Conservation (phyloP, 2,888 invertebrate species). For the Thyatira batis region DNA sequence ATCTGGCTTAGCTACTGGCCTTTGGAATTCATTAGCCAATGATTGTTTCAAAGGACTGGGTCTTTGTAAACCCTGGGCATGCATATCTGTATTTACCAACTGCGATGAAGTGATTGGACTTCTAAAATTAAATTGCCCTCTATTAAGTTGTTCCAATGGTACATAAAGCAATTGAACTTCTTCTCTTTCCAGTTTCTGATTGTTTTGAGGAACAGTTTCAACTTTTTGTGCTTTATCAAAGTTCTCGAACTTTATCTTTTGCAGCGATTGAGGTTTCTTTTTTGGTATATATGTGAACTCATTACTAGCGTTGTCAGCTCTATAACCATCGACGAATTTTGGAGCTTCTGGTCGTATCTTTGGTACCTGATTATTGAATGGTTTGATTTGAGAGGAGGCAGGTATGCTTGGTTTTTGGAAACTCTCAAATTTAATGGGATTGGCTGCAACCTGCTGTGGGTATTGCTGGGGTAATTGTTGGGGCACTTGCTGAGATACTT, state of each 20-base stretch:
- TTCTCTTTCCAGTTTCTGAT: constrained; percentile 76
- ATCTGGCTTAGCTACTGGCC: constrained; percentile 43
- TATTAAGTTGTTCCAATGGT: constrained; percentile 88
- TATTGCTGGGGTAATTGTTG: constrained; percentile 36
- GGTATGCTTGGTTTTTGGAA: constrained; percentile 35
- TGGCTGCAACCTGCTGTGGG: constrained; percentile 39
- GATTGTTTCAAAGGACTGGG: constrained; percentile 47
- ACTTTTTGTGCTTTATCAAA: constrained; percentile 52
- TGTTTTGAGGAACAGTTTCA: constrained; percentile 41
- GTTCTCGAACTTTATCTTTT: constrained; percentile 67
- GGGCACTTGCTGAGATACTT: constrained; percentile 39
- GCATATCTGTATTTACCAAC: constrained; percentile 56
- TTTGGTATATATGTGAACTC: constrained; percentile 39
- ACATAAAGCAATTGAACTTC: constrained; percentile 92
- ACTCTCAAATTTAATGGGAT: constrained; percentile 58
- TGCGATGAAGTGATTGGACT: constrained; percentile 52
- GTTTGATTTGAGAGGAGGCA: constrained; percentile 50
- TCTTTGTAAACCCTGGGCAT: constrained; percentile 50
- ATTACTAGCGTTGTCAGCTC: constrained; percentile 58
- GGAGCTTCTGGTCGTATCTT: constrained; percentile 53
- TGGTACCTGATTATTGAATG: constrained; percentile 46
- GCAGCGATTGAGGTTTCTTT: constrained; percentile 62
- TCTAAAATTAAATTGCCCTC: constrained; percentile 70
- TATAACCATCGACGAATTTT: constrained; percentile 72
- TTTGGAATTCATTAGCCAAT: constrained; percentile 51